Percentiles rank a stretch among this genome's conserved stretches.
Conservation (phyloP, 2,113 vertebrate species). For the Ceyx melanurus region DNA sequence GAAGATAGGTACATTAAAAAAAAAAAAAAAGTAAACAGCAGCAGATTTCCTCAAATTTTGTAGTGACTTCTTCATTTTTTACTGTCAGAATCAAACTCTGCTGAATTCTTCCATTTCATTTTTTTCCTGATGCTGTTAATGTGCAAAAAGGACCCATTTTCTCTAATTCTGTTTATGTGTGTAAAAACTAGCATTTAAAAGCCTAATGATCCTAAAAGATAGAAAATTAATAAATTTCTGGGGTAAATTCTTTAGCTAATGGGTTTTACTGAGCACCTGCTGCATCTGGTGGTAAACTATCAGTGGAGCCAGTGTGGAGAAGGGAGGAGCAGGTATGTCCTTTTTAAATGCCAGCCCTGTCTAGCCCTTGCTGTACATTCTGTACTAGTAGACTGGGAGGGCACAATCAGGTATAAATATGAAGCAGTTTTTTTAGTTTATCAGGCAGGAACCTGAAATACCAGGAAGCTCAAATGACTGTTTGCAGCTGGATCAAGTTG, state of each 20-base stretch:
- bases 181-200: neutral
- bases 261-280: neutral
- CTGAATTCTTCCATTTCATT: neutral
- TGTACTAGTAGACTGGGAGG: neutral
- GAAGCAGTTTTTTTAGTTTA: neutral
- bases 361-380: neutral
- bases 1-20: neutral
- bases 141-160: neutral
- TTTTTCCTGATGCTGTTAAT: neutral
- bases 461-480: neutral
- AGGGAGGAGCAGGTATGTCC: neutral
- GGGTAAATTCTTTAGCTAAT: neutral
- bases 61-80: neutral
- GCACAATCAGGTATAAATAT: neutral
- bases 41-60: neutral
- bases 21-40: neutral
- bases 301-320: neutral
- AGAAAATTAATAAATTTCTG: neutral
- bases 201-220: neutral
- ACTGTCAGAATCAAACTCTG: neutral
- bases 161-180: neutral
- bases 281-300: neutral
- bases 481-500: neutral
- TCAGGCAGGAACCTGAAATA: neutral
- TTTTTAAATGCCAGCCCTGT: neutral